These are phyloP conservation scores for Neelides folsomi DNA, from an alignment of 2,888 invertebrate species.

Conservation along the genomic window DNA sequence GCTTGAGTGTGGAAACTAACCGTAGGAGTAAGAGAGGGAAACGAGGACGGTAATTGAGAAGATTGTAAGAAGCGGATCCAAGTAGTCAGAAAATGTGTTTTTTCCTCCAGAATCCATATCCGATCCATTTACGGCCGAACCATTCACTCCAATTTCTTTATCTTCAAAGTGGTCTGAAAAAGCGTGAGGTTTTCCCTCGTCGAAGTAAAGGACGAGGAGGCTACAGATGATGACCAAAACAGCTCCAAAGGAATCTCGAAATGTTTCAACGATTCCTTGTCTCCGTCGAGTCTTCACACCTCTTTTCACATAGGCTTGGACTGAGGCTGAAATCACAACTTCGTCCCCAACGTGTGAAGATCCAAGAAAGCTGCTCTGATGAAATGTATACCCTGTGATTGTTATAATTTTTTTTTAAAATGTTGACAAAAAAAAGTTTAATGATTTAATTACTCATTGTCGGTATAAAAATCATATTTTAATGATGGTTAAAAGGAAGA, in stretches of 20 bases:
- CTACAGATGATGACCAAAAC: conserved; percentile 59
- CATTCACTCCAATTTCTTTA: neutral
- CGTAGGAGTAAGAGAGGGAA: conserved; percentile 64
- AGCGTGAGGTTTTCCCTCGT: conserved; percentile 3
- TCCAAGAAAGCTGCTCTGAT: conserved; percentile 52
- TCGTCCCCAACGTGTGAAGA: conserved; percentile 23
- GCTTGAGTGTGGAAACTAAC: conserved; percentile 44
- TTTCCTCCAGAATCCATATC: neutral
- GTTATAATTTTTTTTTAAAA: conserved; percentile 2
- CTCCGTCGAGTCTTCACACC: conserved; percentile 34
- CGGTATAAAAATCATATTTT: too few relatives aligned
- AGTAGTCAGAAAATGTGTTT: conserved; percentile 46
- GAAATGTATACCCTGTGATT: conserved; percentile 49
- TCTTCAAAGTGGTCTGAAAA: neutral
- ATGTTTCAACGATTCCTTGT: conserved; percentile 49
- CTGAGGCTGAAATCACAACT: conserved; percentile 24
- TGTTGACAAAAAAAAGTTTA: too few relatives aligned
- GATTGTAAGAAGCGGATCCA: conserved; percentile 63
- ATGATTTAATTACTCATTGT: too few relatives aligned
- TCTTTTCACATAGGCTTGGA: conserved; percentile 16
- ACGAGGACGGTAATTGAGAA: conserved; percentile 57
- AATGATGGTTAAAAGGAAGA: too few relatives aligned
- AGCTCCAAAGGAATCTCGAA: conserved; percentile 53
- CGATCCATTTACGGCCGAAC: neutral
- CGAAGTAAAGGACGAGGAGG: conserved; percentile 45